phyloP scores from a whole-genome alignment of 2,888 invertebrate genomes.

The Hemithea aestivaria region DNA sequence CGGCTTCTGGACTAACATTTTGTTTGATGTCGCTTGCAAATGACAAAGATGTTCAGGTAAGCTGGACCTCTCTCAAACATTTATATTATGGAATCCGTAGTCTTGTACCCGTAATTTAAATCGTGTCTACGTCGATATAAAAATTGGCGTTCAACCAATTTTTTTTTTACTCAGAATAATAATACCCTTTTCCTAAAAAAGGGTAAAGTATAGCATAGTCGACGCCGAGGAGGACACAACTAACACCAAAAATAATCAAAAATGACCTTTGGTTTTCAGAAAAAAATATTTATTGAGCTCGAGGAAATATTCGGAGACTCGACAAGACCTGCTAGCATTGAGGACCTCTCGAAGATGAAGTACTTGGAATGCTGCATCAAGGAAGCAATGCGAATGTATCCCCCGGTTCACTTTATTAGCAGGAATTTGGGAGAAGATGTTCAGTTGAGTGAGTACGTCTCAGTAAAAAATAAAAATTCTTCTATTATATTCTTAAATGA shows the following conservation, averaged over 20 bases:
- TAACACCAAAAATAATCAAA: too few relatives aligned
- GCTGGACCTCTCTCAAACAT: slow-evolving; percentile 23
- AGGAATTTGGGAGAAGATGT: slow-evolving; percentile 77
- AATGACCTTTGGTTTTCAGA: slow-evolving; percentile 57
- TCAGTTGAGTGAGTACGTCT: slow-evolving; percentile 68
- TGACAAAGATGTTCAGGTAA: slow-evolving; percentile 47
- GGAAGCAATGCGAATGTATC: slow-evolving; percentile 82
- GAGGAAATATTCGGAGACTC: slow-evolving; percentile 82
- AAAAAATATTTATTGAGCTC: slow-evolving; percentile 79
- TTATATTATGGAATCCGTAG: too few relatives aligned
- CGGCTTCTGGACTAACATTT: slow-evolving; percentile 59
- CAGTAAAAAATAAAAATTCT: too few relatives aligned
- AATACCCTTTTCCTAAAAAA: not conserved
- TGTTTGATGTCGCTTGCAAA: slow-evolving; percentile 66
- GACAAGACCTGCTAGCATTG: slow-evolving; percentile 78
- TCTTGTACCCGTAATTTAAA: too few relatives aligned
- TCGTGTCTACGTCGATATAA: too few relatives aligned
- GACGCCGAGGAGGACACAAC: too few relatives aligned
- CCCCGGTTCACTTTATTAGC: slow-evolving; percentile 83
- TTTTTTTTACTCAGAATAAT: too few relatives aligned
- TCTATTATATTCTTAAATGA: too few relatives aligned
- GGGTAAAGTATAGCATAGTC: not conserved
- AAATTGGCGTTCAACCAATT: too few relatives aligned
- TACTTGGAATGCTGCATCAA: slow-evolving; percentile 85
- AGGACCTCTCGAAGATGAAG: slow-evolving; percentile 81